phyloP scores from a whole-genome alignment of 2,888 invertebrate genomes.

The Xylota sylvarum region DNA sequence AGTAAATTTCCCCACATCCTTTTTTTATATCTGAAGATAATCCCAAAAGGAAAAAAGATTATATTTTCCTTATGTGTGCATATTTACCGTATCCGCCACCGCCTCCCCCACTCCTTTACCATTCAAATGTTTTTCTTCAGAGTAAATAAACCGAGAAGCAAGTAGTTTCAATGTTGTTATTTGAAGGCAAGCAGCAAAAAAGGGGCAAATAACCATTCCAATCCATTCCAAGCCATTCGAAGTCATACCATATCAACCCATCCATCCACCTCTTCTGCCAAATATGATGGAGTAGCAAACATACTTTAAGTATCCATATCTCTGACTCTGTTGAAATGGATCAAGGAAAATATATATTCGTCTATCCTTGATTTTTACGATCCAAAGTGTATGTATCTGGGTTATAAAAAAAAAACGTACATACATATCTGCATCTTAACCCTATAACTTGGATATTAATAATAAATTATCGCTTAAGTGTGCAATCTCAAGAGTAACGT shows the following conservation, averaged over 20 bases:
- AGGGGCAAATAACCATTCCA: background rate
- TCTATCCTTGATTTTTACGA: slow-evolving; percentile 52
- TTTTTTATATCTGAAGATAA: slow-evolving; percentile 22
- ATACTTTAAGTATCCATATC: slow-evolving; percentile 67
- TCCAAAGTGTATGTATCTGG: slow-evolving; percentile 26
- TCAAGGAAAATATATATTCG: slow-evolving; percentile 37
- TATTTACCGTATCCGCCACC: slow-evolving; percentile 29
- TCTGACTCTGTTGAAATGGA: slow-evolving; percentile 44
- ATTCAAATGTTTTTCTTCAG: slow-evolving; percentile 29
- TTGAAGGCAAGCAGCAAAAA: slow-evolving; percentile 29
- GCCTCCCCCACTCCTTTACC: background rate
- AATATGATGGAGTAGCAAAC: slow-evolving; percentile 59
- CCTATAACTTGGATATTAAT: slow-evolving; percentile 59
- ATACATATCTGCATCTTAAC: slow-evolving; percentile 18
- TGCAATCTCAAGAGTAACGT: slow-evolving; percentile 33
- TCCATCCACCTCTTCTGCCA: slow-evolving; percentile 2
- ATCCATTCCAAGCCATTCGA: background rate
- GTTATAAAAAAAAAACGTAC: slow-evolving; percentile 7
- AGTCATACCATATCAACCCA: background rate
- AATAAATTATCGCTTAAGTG: slow-evolving; percentile 58
- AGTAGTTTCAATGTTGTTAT: slow-evolving; percentile 55
- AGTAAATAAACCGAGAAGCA: slow-evolving; percentile 48
- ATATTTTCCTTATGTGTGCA: slow-evolving; percentile 48
- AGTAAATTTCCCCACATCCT: slow-evolving; percentile 5
- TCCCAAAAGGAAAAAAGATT: slow-evolving; percentile 56